phyloP scores from a whole-genome alignment of 2,888 invertebrate genomes.

The Orthosia gracilis region DNA sequence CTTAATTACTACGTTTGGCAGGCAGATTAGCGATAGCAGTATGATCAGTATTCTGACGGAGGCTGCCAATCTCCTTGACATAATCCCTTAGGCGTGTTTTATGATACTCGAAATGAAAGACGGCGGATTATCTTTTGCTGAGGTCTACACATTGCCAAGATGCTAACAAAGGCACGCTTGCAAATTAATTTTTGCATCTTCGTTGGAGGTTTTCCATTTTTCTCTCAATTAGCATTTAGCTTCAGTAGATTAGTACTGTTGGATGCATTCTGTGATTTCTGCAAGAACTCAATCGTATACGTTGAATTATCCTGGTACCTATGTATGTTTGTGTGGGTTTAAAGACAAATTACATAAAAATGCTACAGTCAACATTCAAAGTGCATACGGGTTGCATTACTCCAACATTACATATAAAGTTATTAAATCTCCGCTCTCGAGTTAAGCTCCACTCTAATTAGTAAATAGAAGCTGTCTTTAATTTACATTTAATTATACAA shows the following conservation, averaged over 20 bases:
- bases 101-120: slow-evolving; percentile 57
- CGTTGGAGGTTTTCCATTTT: background rate
- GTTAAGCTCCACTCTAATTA: slow-evolving; percentile 39
- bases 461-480: slow-evolving; percentile 41
- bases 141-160: slow-evolving; percentile 42
- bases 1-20: slow-evolving; percentile 48
- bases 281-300: background rate
- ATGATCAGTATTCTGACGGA: slow-evolving; percentile 43
- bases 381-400: slow-evolving; percentile 12
- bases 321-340: background rate
- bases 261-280: slow-evolving; percentile 1
- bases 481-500: slow-evolving; percentile 47
- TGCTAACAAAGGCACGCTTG: slow-evolving; percentile 28
- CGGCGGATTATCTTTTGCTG: slow-evolving; percentile 45
- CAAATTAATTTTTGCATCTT: slow-evolving; percentile 37
- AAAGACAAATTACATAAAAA: slow-evolving; percentile 17
- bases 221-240: slow-evolving; percentile 22
- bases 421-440: slow-evolving; percentile 14
- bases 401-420: slow-evolving; percentile 1
- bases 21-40: slow-evolving; percentile 40
- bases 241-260: background rate
- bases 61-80: slow-evolving; percentile 34
- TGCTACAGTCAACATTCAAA: slow-evolving; percentile 14
- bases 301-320: background rate
- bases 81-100: slow-evolving; percentile 57